Evolutionary conservation across 2,113 vertebrate species (phyloP), one percentile per base, ranked within the genome.

Genomic region (Misgurnus anguillicaudatus): DNA sequence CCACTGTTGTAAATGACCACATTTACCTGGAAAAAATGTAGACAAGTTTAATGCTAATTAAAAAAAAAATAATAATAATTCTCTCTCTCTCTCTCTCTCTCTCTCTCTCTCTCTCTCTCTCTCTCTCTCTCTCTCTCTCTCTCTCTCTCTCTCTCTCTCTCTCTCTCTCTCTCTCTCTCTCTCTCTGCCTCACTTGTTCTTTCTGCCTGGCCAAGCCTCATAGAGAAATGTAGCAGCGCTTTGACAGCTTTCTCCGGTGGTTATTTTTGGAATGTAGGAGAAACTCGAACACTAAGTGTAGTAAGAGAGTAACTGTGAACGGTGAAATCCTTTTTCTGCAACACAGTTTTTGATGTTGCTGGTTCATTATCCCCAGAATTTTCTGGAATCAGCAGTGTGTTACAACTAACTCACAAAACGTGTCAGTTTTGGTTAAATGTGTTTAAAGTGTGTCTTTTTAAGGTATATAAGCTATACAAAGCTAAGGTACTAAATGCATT

Each of bases 181-280:
- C 74, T 16, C 64, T 39, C 38, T 67, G 36, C 41, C 16, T 19
- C 36, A 19, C 17, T 41, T 36, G 8, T 78, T 45, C 42, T 36
- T 17, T 69, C 68, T 57, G 36, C 39, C 48, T 71, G 48, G 3
- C 31, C 51, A 41, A n/a, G 68, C 36, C 31, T 57, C 17, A 6
- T n/a, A 39, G 45, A 36, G 36, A 36, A 69, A 72, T 72, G 69
- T 72, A 21, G 69, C 17, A 13, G 0, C 4, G 36, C 69, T 42
- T 41, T 72, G 69, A 72, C 69, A 58, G 53, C 10, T 72, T 38
- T 72, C 69, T 55, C 38, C 39, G 17, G 7, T 72, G n/a, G 53
- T 58, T 72, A 72, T 72, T 72, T 72, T 58, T 58, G 36, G 36
- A 72, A n/a, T 41, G 0, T 10, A 72, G 53, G 69, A 71, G 68